Percentiles rank a stretch among this genome's conserved stretches.
Evolutionary conservation across 1,140 invertebrate species (phyloP).

Genomic region (Delia radicum): DNA sequence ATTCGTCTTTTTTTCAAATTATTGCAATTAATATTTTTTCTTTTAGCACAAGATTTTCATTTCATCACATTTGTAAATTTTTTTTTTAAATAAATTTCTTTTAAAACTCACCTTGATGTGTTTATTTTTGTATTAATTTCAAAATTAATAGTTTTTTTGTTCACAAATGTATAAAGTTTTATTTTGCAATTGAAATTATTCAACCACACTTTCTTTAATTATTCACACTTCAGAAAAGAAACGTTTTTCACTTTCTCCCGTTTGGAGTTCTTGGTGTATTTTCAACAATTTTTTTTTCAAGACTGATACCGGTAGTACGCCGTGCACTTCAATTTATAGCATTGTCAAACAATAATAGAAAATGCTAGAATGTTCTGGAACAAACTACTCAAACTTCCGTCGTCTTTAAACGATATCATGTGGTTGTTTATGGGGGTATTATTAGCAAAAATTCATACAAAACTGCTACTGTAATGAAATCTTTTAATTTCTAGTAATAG

Average conservation of each 20-base stretch:
- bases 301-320: slow-evolving; percentile 21
- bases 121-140: background rate
- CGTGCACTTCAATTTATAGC: slow-evolving; percentile 20
- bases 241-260: background rate
- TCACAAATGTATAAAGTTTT: no score
- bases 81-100: background rate
- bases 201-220: background rate
- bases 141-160: background rate
- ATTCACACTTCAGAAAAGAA: background rate
- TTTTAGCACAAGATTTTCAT: no score
- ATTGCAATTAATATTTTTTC: no score
- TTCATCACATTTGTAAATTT: no score
- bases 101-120: background rate
- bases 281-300: slow-evolving; percentile 10
- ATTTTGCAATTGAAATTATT: background rate
- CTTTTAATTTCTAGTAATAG: no score
- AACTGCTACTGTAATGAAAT: no score
- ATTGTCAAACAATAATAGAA: slow-evolving; percentile 11
- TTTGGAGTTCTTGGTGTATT: background rate
- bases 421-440: background rate
- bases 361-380: slow-evolving; percentile 27
- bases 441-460: background rate
- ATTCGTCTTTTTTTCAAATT: no score
- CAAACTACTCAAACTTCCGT: slow-evolving; percentile 28
- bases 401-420: slow-evolving; percentile 12